These are phyloP conservation scores for Tyto alba DNA, from an alignment of 2,113 vertebrate species.

Conservation along the genomic window DNA sequence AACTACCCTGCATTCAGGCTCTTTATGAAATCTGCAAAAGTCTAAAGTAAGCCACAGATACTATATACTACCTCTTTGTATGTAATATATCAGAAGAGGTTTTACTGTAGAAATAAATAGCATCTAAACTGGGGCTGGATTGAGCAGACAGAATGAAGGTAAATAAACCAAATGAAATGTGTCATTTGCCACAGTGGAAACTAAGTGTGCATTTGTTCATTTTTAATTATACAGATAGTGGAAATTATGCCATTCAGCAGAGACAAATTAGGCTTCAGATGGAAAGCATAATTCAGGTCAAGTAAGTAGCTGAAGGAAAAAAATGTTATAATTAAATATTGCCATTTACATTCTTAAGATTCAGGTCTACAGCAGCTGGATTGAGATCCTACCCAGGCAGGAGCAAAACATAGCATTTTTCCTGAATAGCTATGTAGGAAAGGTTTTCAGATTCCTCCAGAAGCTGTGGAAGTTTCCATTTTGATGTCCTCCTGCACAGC, in stretches of 20 bases:
- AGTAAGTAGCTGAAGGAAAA: neutral
- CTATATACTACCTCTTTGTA: neutral
- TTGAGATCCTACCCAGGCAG: neutral
- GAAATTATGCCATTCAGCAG: neutral
- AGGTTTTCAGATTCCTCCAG: neutral
- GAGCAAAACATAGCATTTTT: neutral
- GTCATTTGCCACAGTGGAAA: neutral
- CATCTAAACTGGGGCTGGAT: neutral
- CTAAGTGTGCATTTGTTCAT: neutral
- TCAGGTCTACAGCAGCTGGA: neutral
- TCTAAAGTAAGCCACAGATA: neutral
- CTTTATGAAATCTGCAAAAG: neutral
- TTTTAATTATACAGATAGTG: neutral
- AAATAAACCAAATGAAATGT: neutral
- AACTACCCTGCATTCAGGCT: neutral
- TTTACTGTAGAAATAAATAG: neutral
- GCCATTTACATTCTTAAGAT: neutral
- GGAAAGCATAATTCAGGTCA: neutral
- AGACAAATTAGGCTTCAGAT: neutral
- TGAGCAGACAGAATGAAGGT: neutral
- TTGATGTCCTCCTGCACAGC: neutral
- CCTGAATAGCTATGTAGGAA: neutral
- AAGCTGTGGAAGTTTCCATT: neutral
- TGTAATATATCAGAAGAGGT: neutral
- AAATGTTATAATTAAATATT: neutral